Conservation (phyloP, 2,113 vertebrate species). For the Enhydra lutris region DNA sequence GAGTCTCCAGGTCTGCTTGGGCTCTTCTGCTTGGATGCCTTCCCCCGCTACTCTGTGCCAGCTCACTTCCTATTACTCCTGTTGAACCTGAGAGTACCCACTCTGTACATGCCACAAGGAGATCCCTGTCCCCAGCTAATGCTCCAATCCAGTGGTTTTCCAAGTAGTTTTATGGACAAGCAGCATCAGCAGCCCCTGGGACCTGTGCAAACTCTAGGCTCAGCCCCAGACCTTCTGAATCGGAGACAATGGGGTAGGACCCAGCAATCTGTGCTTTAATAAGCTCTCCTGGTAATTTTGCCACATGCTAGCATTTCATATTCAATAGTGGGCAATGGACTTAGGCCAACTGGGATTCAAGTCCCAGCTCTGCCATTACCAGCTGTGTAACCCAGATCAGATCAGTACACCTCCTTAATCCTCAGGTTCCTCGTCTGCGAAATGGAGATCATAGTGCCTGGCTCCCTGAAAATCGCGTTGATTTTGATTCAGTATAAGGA, state of each 20-base stretch:
- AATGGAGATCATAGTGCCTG: background rate
- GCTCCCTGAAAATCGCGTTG: background rate
- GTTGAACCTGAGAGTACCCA: background rate
- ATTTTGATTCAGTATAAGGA: background rate
- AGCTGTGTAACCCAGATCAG: background rate
- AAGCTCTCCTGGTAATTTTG: background rate
- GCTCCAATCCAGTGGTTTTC: background rate
- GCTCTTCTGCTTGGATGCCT: background rate
- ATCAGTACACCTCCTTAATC: background rate
- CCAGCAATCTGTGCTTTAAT: background rate
- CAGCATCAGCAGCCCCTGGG: background rate
- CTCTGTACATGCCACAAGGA: background rate
- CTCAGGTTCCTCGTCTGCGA: background rate
- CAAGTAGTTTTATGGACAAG: background rate
- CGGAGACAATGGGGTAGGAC: background rate
- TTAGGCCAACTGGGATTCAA: background rate
- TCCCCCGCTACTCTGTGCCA: background rate
- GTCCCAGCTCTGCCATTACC: background rate
- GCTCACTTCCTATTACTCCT: background rate
- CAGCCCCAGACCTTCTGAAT: background rate
- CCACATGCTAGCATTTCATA: background rate
- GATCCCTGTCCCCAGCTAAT: background rate
- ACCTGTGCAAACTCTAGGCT: background rate
- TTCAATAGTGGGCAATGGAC: background rate
- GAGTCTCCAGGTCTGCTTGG: background rate